Percentiles rank a stretch among this genome's conserved stretches.
Conservation (phyloP, 2,113 vertebrate species). For the Emydocephalus ijimae region DNA sequence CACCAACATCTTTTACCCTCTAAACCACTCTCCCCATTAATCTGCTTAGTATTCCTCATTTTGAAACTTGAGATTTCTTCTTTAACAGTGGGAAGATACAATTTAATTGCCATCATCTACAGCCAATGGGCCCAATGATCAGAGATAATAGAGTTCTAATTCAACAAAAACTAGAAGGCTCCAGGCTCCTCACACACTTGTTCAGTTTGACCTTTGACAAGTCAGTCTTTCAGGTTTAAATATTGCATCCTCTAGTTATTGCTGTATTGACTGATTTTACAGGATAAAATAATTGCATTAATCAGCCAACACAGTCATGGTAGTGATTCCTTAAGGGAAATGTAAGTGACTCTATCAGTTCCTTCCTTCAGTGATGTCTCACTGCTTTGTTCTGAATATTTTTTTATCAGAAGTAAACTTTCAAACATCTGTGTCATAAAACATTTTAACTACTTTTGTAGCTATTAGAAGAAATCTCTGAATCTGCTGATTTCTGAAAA, state of each 20-base stretch:
- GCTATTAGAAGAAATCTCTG: conserved; percentile 1
- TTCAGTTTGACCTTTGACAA: background rate
- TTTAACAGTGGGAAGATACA: background rate
- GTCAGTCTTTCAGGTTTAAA: background rate
- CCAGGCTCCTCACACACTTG: background rate
- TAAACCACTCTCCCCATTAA: background rate
- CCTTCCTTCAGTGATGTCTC: background rate
- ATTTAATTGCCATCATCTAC: background rate
- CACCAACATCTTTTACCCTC: background rate
- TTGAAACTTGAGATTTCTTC: background rate
- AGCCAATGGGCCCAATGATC: background rate
- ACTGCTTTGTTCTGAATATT: background rate
- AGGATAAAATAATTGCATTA: background rate
- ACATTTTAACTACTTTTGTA: conserved; percentile 14
- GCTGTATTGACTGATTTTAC: background rate
- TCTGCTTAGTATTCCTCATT: background rate
- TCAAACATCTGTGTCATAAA: background rate
- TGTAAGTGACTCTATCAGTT: background rate
- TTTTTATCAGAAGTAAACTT: background rate
- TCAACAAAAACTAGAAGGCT: background rate
- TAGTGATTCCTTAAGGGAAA: background rate
- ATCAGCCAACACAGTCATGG: background rate
- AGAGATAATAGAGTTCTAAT: background rate
- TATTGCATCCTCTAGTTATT: background rate
- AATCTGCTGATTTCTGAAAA: conserved; percentile 5